Evolutionary conservation across 2,113 vertebrate genomes (phyloP).

Genomic region (Alouatta palliata): DNA sequence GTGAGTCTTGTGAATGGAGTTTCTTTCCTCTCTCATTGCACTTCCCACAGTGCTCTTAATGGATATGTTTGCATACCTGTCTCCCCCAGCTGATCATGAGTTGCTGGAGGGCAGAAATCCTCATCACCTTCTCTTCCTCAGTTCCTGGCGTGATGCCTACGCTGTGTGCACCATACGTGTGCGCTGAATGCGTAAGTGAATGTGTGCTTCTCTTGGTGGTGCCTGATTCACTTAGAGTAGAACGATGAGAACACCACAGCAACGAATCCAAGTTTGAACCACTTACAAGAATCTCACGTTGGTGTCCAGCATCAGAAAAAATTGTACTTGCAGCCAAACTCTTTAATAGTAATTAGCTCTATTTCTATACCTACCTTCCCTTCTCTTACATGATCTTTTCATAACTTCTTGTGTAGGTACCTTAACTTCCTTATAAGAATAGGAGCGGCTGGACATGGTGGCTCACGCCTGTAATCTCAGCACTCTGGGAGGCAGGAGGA

Average conservation of each 20-base stretch:
- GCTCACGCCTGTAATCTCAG: too few species aligned
- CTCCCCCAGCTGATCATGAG: fast-evolving
- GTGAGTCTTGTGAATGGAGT: fast-evolving
- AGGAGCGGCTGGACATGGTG: too few species aligned
- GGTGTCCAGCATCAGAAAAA: neutral
- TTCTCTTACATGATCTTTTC: neutral
- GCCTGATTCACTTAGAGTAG: too few species aligned
- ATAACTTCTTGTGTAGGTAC: neutral
- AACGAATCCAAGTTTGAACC: fast-evolving
- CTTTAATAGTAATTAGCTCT: neutral
- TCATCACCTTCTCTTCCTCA: too few species aligned
- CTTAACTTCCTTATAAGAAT: neutral
- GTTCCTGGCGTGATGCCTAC: neutral
- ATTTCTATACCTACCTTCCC: neutral
- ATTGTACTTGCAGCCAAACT: neutral
- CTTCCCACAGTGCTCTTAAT: neutral
- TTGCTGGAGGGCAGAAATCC: neutral
- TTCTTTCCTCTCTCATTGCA: neutral
- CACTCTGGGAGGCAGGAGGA: too few species aligned
- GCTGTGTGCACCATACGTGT: fast-evolving
- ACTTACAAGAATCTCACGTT: neutral
- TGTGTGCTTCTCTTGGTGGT: neutral
- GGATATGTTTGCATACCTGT: fast-evolving
- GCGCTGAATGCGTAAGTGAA: fast-evolving
- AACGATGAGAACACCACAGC: too few species aligned